Percentiles rank a stretch among this genome's conserved stretches.
Conservation (phyloP, 2,888 invertebrate genomes). For the Panorpa germanica region DNA sequence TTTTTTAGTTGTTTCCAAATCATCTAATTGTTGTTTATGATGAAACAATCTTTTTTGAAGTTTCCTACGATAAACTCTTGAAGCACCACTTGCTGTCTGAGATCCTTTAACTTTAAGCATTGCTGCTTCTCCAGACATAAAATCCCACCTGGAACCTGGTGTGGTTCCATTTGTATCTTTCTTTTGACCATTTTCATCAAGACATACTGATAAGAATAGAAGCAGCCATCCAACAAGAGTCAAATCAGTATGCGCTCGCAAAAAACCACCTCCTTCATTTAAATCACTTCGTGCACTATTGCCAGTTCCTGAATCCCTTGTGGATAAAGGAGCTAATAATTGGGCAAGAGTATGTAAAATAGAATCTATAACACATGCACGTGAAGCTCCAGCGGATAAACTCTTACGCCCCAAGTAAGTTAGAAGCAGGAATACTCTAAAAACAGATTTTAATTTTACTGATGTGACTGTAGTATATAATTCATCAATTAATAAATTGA, state of each 20-base stretch:
- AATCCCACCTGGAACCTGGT: constrained; percentile 56
- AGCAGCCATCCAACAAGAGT: constrained; percentile 56
- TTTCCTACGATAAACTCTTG: constrained; percentile 40
- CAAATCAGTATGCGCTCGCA: constrained; percentile 38
- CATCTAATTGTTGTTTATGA: constrained; percentile 46
- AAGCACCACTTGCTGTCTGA: constrained; percentile 16
- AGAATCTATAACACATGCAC: constrained; percentile 37
- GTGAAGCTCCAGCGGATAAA: constrained; percentile 34
- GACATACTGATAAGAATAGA: constrained; percentile 52
- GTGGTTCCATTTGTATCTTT: constrained; percentile 21
- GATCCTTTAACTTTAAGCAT: constrained; percentile 23
- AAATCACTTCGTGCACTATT: constrained; percentile 10
- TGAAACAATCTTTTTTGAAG: constrained; percentile 52
- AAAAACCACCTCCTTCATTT: constrained; percentile 17
- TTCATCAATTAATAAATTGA: constrained; percentile 6
- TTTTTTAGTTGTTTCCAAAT: constrained; percentile 44
- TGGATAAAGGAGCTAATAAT: constrained; percentile 33
- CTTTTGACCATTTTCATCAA: constrained; percentile 30
- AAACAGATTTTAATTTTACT: constrained; percentile 9
- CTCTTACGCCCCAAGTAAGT: constrained; percentile 76
- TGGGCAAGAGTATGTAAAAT: constrained; percentile 38
- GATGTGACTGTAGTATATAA: constrained; percentile 2
- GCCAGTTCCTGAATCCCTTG: constrained; percentile 17
- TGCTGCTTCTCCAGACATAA: constrained; percentile 62
- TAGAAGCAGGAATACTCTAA: constrained; percentile 68